Evolutionary conservation across 2,797 vertebrate species (phyloP), one percentile per base, ranked within the genome.

Genomic region (Tachyglossus aculeatus): DNA sequence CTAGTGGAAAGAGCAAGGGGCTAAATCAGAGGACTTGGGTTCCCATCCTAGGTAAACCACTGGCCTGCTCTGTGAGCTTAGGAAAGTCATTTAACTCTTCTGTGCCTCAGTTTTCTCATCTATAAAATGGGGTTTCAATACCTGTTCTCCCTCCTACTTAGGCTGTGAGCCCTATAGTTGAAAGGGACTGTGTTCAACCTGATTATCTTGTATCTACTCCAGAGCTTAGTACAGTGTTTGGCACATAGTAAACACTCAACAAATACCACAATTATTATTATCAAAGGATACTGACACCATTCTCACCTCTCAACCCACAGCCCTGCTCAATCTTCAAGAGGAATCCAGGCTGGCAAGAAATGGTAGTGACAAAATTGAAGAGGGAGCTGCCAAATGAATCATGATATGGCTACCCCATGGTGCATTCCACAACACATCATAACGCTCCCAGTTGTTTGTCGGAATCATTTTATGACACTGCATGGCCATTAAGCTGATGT

Each of bases 391-490:
- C 61, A 80, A 73, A 65, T 63, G 29, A 74, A 73, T 74, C 59
- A 47, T 18, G 56, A 41, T 78, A 44, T 59, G 58, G 41, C 57
- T 37, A 25, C 9, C 1, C 61, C 58, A 33, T 31, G 39, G 36
- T 31, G 5, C 65, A 80, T 74, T 85, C 71, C 66, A 77, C 36
- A 78, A 52, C 37, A 54, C 10, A 29, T 15, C 51, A 70, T 57
- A 74, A 84, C 16, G 41, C 39, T 72, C 55, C 41, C 55, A 76
- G 67, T 83, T 87, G 66, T 81, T 86, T 81, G 43, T 61, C 77
- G 51, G 63, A 73, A 56, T 73, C 62, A 56, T 77, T 83, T 72
- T 38, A 29, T 12, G 64, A 74, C 58, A 44, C 36, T 50, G 19
- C 41, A 48, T 0, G 41, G 73, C 55, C 73, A 65, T 81, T 86